Percentiles rank a stretch among this genome's conserved stretches.
Evolutionary conservation across 2,113 vertebrate species (phyloP).

Genomic region (Macheiramphus alcinus): DNA sequence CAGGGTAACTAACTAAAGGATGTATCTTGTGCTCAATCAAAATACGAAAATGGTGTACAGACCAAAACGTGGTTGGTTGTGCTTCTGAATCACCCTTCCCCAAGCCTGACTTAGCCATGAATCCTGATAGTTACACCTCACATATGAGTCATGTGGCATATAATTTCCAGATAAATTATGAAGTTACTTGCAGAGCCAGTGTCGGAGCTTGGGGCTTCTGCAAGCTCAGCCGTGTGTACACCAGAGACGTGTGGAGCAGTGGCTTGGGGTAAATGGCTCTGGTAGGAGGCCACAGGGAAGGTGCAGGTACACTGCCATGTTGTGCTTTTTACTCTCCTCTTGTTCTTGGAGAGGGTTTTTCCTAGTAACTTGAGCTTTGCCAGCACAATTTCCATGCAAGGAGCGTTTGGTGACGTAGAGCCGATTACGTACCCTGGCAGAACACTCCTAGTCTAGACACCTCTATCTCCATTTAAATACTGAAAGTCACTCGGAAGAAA

Average conservation of each 20-base stretch:
- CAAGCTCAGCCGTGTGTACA: accelerated
- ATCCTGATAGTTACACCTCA: background rate
- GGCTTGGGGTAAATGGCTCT: background rate
- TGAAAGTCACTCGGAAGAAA: background rate
- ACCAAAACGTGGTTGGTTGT: background rate
- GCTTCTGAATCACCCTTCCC: background rate
- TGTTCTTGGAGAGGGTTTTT: background rate
- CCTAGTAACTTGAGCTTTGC: background rate
- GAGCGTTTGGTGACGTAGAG: background rate
- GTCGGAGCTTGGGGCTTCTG: background rate
- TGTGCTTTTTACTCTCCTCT: background rate
- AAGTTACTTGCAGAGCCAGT: background rate
- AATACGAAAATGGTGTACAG: background rate
- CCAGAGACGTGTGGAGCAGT: accelerated
- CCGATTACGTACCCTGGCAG: background rate
- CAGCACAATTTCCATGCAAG: background rate
- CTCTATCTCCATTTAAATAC: background rate
- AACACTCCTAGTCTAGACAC: conserved; percentile 43
- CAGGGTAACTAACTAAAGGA: background rate
- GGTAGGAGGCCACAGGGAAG: background rate
- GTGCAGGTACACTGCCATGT: background rate
- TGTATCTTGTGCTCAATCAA: background rate
- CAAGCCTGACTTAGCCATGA: background rate
- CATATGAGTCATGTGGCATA: background rate
- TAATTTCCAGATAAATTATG: background rate